Evolutionary conservation across 2,113 vertebrate genomes (phyloP).

Genomic region (Elachura formosa): DNA sequence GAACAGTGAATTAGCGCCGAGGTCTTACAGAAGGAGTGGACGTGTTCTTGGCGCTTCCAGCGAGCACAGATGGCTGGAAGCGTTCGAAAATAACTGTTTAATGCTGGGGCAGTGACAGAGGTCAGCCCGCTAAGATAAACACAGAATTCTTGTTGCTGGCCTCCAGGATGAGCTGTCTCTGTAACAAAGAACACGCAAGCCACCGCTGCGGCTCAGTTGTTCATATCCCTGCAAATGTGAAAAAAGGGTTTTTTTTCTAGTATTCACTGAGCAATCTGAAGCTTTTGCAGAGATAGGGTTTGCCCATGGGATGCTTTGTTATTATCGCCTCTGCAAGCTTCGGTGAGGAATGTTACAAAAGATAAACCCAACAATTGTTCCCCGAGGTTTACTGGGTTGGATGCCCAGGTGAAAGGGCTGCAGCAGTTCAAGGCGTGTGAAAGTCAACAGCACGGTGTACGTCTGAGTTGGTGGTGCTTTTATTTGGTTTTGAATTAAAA

Average conservation of each 20-base stretch:
- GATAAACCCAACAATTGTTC: background rate
- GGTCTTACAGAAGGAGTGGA: background rate
- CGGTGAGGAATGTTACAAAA: background rate
- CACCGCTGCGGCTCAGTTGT: fast-evolving
- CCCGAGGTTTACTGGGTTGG: background rate
- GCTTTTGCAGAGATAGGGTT: background rate
- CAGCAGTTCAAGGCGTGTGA: background rate
- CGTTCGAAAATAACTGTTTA: background rate
- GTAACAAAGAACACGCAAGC: background rate
- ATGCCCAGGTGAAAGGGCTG: background rate
- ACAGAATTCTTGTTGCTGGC: background rate
- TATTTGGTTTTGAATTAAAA: background rate
- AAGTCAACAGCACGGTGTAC: background rate
- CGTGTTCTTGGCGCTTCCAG: background rate
- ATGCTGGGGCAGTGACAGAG: background rate
- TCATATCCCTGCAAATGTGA: background rate
- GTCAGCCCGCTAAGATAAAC: background rate
- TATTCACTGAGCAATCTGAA: background rate
- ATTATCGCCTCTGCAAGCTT: fast-evolving
- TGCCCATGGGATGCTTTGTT: background rate
- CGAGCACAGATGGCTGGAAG: background rate
- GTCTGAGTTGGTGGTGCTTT: background rate
- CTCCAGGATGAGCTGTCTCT: background rate
- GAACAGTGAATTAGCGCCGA: background rate
- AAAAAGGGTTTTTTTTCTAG: fast-evolving